Percentiles rank a stretch among this genome's conserved stretches.
Evolutionary conservation across 2,797 vertebrate genomes (phyloP).

Genomic region (Choloepus didactylus): DNA sequence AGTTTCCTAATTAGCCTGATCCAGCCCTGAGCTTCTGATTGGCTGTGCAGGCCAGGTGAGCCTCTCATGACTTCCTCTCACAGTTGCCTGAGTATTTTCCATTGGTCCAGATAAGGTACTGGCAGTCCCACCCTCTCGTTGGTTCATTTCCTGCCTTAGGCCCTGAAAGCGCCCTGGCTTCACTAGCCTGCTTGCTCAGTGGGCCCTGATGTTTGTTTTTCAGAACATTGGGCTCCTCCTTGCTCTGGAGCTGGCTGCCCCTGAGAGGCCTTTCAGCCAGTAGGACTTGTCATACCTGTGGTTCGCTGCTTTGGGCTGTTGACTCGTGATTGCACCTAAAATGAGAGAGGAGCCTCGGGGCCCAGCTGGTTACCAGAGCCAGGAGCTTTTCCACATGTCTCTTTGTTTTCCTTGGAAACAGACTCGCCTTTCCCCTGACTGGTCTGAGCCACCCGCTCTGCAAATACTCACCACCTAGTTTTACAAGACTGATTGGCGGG

Average conservation of each 20-base stretch:
- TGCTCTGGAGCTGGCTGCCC: background rate
- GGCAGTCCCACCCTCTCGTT: background rate
- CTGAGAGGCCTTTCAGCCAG: background rate
- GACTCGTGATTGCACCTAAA: background rate
- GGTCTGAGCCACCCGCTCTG: background rate
- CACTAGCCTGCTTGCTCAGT: background rate
- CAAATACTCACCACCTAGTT: background rate
- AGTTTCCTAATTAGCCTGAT: background rate
- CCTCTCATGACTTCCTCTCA: background rate
- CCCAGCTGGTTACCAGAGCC: background rate
- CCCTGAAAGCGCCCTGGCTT: background rate
- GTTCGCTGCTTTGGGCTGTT: background rate
- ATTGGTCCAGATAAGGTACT: background rate
- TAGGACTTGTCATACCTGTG: background rate
- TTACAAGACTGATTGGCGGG: background rate
- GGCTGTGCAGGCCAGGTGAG: background rate
- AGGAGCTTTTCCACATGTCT: background rate
- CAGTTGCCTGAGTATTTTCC: background rate
- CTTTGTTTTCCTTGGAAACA: slow-evolving; percentile 25
- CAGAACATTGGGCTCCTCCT: background rate
- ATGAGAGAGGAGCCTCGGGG: background rate
- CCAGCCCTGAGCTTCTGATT: background rate
- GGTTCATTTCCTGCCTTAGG: background rate
- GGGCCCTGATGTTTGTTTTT: background rate
- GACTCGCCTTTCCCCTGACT: background rate